phyloP scores from a whole-genome alignment of 2,113 vertebrate genomes.

The Sisor rabdophorus region DNA sequence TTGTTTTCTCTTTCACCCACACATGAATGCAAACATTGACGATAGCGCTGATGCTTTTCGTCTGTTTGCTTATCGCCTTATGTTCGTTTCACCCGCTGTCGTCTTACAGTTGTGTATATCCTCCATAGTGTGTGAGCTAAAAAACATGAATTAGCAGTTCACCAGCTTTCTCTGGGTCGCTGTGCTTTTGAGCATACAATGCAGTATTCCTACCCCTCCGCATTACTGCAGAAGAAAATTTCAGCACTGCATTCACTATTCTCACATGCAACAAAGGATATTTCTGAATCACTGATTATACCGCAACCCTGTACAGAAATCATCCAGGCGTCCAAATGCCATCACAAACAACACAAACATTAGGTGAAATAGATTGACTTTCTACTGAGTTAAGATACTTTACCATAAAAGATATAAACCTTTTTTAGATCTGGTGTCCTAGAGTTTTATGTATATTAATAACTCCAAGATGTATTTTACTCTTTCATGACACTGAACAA shows the following conservation, averaged over 20 bases:
- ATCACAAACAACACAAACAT: too few species aligned
- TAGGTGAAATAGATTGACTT: background rate
- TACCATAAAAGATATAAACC: background rate
- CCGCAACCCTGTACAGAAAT: background rate
- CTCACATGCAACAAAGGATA: conserved; percentile 6
- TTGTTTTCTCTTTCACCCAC: background rate
- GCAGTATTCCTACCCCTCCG: conserved; percentile 28
- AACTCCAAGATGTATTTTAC: background rate
- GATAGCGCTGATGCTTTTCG: too few species aligned
- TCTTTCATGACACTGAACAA: background rate
- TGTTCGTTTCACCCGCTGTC: background rate
- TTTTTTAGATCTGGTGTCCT: background rate
- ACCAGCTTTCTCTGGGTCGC: conserved; percentile 3
- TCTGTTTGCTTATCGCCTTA: background rate
- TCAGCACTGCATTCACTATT: conserved; percentile 6
- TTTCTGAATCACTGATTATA: background rate
- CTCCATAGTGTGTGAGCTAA: background rate
- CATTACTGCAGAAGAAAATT: conserved; percentile 15
- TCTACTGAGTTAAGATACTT: background rate
- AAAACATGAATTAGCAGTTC: conserved; percentile 12
- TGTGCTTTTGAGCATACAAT: conserved; percentile 20
- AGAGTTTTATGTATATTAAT: background rate
- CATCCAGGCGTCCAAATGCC: background rate
- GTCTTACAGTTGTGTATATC: background rate
- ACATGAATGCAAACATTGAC: background rate